phyloP scores from a whole-genome alignment of 2,113 vertebrate species.

The Stigmatopora nigra region DNA sequence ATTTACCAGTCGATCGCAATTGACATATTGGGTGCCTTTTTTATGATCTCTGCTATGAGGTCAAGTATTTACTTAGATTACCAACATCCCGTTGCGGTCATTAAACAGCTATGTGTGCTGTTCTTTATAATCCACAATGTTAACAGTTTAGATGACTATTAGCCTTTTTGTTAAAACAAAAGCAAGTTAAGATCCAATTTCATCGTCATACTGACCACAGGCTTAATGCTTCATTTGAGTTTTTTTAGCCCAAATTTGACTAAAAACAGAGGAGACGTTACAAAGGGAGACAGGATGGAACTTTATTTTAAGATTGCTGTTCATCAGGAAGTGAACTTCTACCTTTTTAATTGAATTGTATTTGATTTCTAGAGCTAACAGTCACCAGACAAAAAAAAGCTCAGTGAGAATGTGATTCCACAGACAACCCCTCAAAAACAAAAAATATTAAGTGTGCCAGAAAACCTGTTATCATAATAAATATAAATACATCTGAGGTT shows the following conservation, averaged over 20 bases:
- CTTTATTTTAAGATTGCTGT: not conserved
- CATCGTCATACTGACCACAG: not conserved
- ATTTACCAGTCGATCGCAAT: too few relatives aligned
- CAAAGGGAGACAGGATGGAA: constrained; percentile 32
- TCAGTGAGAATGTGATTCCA: not conserved
- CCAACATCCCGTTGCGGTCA: too few relatives aligned
- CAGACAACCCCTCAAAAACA: not conserved
- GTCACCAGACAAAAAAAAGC: constrained; percentile 5
- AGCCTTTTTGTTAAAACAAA: too few relatives aligned
- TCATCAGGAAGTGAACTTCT: not conserved
- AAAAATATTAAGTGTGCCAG: constrained; percentile 13
- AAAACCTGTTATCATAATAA: constrained; percentile 52
- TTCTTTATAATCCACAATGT: too few relatives aligned
- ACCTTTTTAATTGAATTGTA: not conserved
- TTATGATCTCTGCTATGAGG: too few relatives aligned
- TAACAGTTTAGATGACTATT: too few relatives aligned
- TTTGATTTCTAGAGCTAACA: not conserved
- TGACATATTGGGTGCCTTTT: too few relatives aligned
- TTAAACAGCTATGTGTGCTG: too few relatives aligned
- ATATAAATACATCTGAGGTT: constrained; percentile 64
- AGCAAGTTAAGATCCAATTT: too few relatives aligned
- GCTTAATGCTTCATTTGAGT: constrained; percentile 1
- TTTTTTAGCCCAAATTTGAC: constrained; percentile 42
- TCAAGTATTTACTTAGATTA: too few relatives aligned
- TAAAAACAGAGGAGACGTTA: constrained; percentile 38